Evolutionary conservation across 2,797 vertebrate genomes (phyloP).

Genomic region (Syngnathus rostellatus): DNA sequence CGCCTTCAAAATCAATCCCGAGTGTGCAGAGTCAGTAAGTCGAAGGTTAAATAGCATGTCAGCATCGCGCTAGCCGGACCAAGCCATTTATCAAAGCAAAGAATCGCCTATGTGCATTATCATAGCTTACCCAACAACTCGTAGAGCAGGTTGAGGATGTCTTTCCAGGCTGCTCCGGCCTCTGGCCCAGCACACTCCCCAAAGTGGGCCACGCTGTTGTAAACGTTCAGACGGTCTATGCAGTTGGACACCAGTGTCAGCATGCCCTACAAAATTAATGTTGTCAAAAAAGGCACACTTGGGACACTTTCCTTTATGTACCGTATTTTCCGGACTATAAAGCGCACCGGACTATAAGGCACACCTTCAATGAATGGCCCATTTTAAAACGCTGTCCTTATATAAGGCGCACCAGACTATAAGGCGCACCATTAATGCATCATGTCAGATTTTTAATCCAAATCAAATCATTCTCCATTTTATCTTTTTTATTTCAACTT

Average conservation of each 20-base stretch:
- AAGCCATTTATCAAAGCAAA: conserved; percentile 21
- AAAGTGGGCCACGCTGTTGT: conserved; percentile 89
- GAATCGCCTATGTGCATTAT: background rate
- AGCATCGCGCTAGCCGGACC: conserved; percentile 9
- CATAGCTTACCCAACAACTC: conserved; percentile 82
- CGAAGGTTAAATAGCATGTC: conserved; percentile 25
- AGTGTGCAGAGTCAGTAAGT: conserved; percentile 2
- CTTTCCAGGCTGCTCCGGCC: conserved; percentile 84
- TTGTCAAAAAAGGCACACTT: background rate
- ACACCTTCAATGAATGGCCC: no score
- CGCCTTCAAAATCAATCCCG: conserved; percentile 2
- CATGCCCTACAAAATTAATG: conserved; percentile 79
- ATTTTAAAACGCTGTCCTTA: no score
- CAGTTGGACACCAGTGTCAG: conserved; percentile 90
- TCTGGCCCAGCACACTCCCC: conserved; percentile 81
- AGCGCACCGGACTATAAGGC: no score
- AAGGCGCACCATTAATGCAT: no score
- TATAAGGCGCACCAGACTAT: no score
- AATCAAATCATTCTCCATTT: no score
- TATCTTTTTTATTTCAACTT: no score
- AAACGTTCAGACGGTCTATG: conserved; percentile 94
- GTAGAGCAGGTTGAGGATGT: conserved; percentile 92
- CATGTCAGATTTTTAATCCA: no score
- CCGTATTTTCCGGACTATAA: no score
- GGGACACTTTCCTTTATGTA: background rate